Conservation (phyloP, 2,888 invertebrate genomes). For the Megaustenia siamemsis region DNA sequence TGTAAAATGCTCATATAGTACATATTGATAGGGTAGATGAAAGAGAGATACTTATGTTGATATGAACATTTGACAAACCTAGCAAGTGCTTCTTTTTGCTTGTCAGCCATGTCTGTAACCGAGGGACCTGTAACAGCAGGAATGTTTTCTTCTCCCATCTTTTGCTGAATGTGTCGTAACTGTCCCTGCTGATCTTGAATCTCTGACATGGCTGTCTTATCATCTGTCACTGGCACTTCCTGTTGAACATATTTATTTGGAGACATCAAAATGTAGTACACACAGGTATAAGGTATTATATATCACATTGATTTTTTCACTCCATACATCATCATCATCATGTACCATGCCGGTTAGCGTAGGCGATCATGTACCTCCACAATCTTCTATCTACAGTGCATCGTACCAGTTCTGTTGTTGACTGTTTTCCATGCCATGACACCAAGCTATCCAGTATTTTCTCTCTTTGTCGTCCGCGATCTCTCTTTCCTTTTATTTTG, state of each 20-base stretch:
- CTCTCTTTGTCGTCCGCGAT: no score
- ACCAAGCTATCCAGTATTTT: no score
- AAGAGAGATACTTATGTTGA: no score
- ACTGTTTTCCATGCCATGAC: no score
- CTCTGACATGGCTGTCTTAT: constrained; percentile 30
- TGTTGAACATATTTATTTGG: not conserved
- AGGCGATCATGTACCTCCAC: no score
- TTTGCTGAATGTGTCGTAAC: constrained; percentile 29
- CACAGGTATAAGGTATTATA: not conserved
- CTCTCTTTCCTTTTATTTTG: no score
- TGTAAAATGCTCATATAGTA: no score
- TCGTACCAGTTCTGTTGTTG: no score
- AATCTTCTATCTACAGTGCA: no score
- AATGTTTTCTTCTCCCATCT: constrained; percentile 41
- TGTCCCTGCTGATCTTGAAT: constrained; percentile 49
- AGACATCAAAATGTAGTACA: not conserved
- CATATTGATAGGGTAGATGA: no score
- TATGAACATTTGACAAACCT: constrained; percentile 33
- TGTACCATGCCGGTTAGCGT: no score
- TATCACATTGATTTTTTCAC: not conserved
- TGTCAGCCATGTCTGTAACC: constrained; percentile 45
- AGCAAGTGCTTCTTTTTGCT: constrained; percentile 50
- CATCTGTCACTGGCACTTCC: constrained; percentile 37
- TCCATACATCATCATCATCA: no score
- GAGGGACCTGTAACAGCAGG: constrained; percentile 17